These are phyloP conservation scores for Nyctibius grandis DNA, from an alignment of 2,797 vertebrate species.

Conservation along the genomic window DNA sequence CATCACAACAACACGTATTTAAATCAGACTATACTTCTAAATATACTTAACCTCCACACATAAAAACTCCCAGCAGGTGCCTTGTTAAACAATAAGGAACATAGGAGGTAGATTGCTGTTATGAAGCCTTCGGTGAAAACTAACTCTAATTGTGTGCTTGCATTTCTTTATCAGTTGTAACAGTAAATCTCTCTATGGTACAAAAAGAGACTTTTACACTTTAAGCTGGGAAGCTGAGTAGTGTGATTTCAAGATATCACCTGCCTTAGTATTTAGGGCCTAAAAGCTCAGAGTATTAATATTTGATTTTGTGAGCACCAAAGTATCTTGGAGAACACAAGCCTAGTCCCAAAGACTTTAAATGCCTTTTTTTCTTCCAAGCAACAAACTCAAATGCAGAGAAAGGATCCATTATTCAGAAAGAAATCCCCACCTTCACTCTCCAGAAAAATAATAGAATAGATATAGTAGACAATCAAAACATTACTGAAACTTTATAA, in stretches of 20 bases:
- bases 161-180: not conserved
- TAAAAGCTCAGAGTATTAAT: not conserved
- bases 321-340: not conserved
- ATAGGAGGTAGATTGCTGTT: conserved; percentile 25
- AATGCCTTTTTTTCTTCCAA: not conserved
- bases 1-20: conserved; percentile 29
- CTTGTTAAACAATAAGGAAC: conserved; percentile 56
- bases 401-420: not conserved
- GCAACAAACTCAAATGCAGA: not conserved
- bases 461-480: not conserved
- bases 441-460: fast-evolving
- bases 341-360: not conserved
- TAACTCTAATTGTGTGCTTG: not conserved
- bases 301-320: not conserved
- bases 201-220: not conserved
- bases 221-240: not conserved
- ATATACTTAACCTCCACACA: conserved; percentile 17
- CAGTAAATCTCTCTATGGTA: not conserved
- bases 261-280: not conserved
- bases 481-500: not conserved
- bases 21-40: conserved; percentile 45
- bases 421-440: not conserved
- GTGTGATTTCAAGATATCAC: not conserved
- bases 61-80: conserved; percentile 49
- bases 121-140: not conserved